These are phyloP conservation scores for Euplexia lucipara DNA, from an alignment of 2,888 invertebrate species.

Conservation along the genomic window DNA sequence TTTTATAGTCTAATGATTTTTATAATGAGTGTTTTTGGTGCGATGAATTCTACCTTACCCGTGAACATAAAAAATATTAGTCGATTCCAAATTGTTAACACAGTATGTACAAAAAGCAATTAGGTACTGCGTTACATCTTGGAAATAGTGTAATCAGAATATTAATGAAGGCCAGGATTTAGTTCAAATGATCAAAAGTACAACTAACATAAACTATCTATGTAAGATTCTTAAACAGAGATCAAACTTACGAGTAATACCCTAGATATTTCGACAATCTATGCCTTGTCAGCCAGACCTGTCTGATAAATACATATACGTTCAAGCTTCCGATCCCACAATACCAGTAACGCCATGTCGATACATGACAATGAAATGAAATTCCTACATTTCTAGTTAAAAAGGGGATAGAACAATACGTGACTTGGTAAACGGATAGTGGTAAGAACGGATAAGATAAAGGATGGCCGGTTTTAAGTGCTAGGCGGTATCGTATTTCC, in stretches of 20 bases:
- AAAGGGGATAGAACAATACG: constrained; percentile 34
- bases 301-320: constrained; percentile 8
- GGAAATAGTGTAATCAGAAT: too few relatives aligned
- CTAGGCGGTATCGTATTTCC: constrained; percentile 70
- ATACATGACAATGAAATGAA: constrained; percentile 29
- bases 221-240: too few relatives aligned
- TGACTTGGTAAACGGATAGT: constrained; percentile 40
- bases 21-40: too few relatives aligned
- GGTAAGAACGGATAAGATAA: constrained; percentile 57
- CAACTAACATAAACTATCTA: too few relatives aligned
- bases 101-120: too few relatives aligned
- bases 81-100: too few relatives aligned
- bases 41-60: too few relatives aligned
- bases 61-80: too few relatives aligned
- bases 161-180: too few relatives aligned
- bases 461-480: constrained; percentile 61
- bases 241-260: neutral
- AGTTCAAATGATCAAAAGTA: too few relatives aligned
- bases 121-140: too few relatives aligned
- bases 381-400: constrained; percentile 28
- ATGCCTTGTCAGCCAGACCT: neutral
- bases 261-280: neutral
- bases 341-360: constrained; percentile 1
- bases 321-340: neutral
- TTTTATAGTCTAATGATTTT: too few relatives aligned